phyloP scores from a whole-genome alignment of 2,113 vertebrate genomes.

The Hoplias malabaricus region DNA sequence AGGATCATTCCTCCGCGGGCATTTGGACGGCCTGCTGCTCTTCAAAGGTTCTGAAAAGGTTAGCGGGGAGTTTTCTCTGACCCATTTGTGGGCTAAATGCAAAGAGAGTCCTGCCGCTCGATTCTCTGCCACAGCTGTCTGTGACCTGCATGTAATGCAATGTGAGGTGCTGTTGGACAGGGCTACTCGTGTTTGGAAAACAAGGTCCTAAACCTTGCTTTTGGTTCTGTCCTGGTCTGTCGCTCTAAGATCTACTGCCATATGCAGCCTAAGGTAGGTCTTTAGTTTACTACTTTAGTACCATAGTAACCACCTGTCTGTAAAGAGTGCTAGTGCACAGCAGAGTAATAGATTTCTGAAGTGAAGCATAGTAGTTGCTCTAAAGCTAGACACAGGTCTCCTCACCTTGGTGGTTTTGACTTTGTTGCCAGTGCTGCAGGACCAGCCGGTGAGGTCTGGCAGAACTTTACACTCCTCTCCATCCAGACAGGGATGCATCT shows the following conservation, averaged over 20 bases:
- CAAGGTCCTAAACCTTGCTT: neutral
- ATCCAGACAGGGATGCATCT: constrained; percentile 95
- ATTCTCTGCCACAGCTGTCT: neutral
- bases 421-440: constrained; percentile 98
- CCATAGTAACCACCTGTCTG: too few species aligned
- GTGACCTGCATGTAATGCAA: neutral
- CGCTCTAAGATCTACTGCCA: neutral
- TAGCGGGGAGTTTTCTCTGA: neutral
- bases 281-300: too few species aligned
- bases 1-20: neutral
- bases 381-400: constrained; percentile 6
- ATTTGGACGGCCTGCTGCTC: neutral
- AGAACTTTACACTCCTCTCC: constrained; percentile 96
- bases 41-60: neutral
- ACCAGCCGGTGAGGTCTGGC: constrained; percentile 95
- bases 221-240: neutral
- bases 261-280: neutral
- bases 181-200: neutral
- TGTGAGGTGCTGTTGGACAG: neutral
- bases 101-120: neutral
- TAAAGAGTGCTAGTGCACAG: too few species aligned
- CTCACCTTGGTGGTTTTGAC: constrained; percentile 99
- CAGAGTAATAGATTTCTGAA: too few species aligned
- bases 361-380: too few species aligned
- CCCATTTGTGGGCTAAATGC: constrained; percentile 7